Percentiles rank a stretch among this genome's conserved stretches.
Evolutionary conservation across 2,797 vertebrate genomes (phyloP).

Genomic region (Sardinella longiceps): DNA sequence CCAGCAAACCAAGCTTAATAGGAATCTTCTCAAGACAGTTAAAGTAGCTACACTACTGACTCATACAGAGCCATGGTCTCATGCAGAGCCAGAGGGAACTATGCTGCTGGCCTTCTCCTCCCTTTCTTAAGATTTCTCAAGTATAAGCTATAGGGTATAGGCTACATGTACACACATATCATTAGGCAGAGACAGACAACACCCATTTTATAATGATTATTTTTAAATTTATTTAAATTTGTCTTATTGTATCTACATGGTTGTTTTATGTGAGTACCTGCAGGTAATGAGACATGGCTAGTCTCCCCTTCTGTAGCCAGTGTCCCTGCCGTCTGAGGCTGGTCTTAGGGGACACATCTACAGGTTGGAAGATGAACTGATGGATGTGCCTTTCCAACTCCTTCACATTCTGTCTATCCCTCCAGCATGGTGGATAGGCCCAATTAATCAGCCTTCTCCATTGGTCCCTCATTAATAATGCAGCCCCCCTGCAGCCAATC

Average conservation of each 20-base stretch:
- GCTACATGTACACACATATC: background rate
- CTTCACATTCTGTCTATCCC: conserved; percentile 53
- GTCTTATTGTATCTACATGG: background rate
- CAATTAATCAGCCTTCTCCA: conserved; percentile 73
- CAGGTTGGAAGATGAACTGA: conserved; percentile 50
- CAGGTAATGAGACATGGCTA: background rate
- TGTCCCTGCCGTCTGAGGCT: background rate
- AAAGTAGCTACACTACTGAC: background rate
- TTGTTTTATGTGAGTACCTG: background rate
- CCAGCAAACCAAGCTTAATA: background rate
- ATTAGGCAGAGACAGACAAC: background rate
- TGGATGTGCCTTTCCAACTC: conserved; percentile 60
- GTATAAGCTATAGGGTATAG: too few relatives aligned
- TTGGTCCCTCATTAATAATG: conserved; percentile 75
- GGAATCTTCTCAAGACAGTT: background rate
- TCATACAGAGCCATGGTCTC: background rate
- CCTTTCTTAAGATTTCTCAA: background rate
- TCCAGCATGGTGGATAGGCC: conserved; percentile 67
- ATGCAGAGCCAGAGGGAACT: background rate
- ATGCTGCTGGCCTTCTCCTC: too few relatives aligned
- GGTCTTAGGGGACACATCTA: conserved; percentile 30
- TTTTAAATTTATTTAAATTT: background rate
- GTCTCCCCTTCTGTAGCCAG: background rate
- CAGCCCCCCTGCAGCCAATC: conserved; percentile 74
- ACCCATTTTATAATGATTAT: background rate